Evolutionary conservation across 1,140 invertebrate species (phyloP), one percentile per base, ranked within the genome.

Genomic region (Drosophila kikkawai): DNA sequence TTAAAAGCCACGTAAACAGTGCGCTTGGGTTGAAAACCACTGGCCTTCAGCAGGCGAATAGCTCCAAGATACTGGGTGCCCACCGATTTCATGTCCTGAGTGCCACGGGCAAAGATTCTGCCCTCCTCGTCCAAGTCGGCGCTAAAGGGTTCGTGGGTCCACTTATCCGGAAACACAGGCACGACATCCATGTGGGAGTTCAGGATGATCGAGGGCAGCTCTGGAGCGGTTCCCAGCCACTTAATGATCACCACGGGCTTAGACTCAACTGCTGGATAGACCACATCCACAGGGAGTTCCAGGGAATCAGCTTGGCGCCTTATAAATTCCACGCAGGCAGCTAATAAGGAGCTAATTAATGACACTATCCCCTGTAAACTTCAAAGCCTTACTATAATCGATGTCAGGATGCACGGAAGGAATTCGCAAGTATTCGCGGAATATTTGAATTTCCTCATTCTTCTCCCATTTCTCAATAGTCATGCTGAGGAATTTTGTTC

Each of bases 121-220:
- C 96, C 97, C 47, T 96, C 93, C 17, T 95, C 94, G 78, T 96
- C 95, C 41, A 97, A 95, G n/a, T 95, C 92, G 1, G 96, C 97
- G 51, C 93, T 94, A 91, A 98, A 98, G 7, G 97, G 97, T 42
- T 94, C 93, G 60, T 95, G 93, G 0, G 91, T 94, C 95, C 95
- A 95, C 47, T 94, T 94, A 50, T 95, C 93, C 2, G 93, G 92
- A 92, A 95, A 97, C 3, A 97, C 97, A 19, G 97, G 97, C 4
- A 98, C 97, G 34, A 98, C 97, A 93, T 98, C 97, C 93, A 96
- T 98, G 82, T 98, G 97, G 44, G 96, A 97, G 91, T 97, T 98
- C 0, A 98, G 93, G n/a, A 97, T 82, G 48, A 98, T 93, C 1
- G 96, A 93, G 6, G 95, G 94, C 47, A 96, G 91, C n/a, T 93